A percentile compares a stretch with the other conserved stretches of the same genome.
Conservation (phyloP, 2,888 invertebrate genomes). For the Lepidonotus clava region DNA sequence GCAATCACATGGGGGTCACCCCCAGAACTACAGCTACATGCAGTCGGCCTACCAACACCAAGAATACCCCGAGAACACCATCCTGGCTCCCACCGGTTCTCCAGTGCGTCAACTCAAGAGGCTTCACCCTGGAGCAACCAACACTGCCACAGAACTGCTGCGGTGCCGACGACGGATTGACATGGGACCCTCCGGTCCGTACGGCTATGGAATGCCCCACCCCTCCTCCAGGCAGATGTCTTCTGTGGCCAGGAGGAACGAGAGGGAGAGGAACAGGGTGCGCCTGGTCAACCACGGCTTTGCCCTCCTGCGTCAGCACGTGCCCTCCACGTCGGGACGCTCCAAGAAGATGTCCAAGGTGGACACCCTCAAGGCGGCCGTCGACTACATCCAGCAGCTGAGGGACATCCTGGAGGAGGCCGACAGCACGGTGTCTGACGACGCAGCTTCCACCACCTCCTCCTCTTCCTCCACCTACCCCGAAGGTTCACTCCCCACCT, state of each 20-base stretch:
- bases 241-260: slow-evolving; percentile 91
- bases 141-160: slow-evolving; percentile 44
- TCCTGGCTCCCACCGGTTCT: neutral
- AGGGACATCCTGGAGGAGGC: slow-evolving; percentile 70
- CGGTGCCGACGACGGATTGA: neutral
- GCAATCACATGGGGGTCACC: neutral
- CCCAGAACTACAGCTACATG: neutral
- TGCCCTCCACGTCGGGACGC: slow-evolving; percentile 72
- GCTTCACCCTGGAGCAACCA: slow-evolving; percentile 41
- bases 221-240: slow-evolving; percentile 83
- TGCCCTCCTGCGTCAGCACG: slow-evolving; percentile 77
- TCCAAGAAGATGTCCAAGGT: slow-evolving; percentile 79
- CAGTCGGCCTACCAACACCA: neutral
- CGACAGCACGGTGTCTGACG: slow-evolving; percentile 55
- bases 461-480: slow-evolving; percentile 7
- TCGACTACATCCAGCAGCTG: slow-evolving; percentile 77
- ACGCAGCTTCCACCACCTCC: slow-evolving; percentile 21
- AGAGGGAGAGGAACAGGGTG: slow-evolving; percentile 95
- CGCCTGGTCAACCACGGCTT: slow-evolving; percentile 85
- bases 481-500: slow-evolving; percentile 24
- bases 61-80: neutral
- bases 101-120: slow-evolving; percentile 34
- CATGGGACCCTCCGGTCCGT: neutral
- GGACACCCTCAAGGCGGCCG: slow-evolving; percentile 77
- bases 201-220: neutral